Conservation (phyloP, 2,797 vertebrate genomes). For the Poeciliopsis turneri region DNA sequence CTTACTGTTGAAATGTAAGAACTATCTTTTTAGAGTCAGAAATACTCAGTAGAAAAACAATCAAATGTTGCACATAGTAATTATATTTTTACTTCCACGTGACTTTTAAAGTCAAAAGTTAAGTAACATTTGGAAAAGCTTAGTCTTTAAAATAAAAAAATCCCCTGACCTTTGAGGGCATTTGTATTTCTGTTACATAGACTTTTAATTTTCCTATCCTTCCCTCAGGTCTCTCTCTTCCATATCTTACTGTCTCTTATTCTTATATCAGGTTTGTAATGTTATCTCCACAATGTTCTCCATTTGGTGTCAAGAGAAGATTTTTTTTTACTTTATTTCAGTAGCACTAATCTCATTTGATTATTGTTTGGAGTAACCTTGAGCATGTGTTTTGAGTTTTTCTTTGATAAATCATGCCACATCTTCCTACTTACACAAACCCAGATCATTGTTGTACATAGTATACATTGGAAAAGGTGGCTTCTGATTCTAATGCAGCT, state of each 20-base stretch:
- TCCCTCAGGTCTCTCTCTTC: background rate
- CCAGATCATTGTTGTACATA: constrained; percentile 27
- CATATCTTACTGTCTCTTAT: constrained; percentile 3
- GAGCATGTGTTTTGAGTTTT: constrained; percentile 31
- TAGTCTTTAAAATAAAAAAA: no score
- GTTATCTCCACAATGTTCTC: constrained; percentile 55
- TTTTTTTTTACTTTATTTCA: constrained; percentile 16
- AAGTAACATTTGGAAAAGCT: no score
- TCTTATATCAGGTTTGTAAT: constrained; percentile 39
- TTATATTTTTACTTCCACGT: no score
- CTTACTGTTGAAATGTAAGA: no score
- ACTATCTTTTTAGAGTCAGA: no score
- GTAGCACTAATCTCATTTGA: constrained; percentile 45
- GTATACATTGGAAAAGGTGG: constrained; percentile 10
- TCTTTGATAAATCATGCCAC: constrained; percentile 5
- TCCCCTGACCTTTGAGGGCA: no score
- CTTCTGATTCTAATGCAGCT: constrained; percentile 12
- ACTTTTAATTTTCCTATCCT: constrained; percentile 22
- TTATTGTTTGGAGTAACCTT: constrained; percentile 29
- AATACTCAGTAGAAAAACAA: no score
- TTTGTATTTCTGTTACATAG: constrained; percentile 24
- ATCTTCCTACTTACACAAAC: constrained; percentile 15
- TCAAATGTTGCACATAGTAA: no score
- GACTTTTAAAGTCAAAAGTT: no score
- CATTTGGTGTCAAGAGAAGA: constrained; percentile 38